Base-by-base conservation (phyloP, 2,797 vertebrate species). In the Mus minutoides region DNA sequence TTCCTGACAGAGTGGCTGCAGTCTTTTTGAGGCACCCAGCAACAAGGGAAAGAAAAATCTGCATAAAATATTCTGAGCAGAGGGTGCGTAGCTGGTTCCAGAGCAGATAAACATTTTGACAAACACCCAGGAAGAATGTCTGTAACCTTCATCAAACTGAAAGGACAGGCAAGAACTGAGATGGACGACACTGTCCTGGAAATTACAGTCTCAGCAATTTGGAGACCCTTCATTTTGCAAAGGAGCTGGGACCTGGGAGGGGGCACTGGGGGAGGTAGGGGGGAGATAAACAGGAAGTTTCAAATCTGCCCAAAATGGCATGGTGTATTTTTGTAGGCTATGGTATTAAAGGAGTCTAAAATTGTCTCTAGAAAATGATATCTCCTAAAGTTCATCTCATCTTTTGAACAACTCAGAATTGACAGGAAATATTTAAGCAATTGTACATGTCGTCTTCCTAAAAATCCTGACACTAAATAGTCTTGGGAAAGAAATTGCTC, bases 101-200 rank as follows among this genome's bases (percentile, higher is more conserved):
- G 96, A 97, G 97, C 93, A 97, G 98, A 97, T 97, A 98, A 89
- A 98, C 97, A 97, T 97, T 84, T 96, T 98, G 98, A 98, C 97
- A 98, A 97, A 97, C 14, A 0, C 97, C 0, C 82, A 97, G 98
- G 94, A 98, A 98, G 96, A 96, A 97, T 97, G 97, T 97, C 95
- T 98, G 96, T 98, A 98, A 98, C 98, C 98, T 98, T 98, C 98
- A 98, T 89, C 97, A 98, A 98, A 96, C 96, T 94, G 97, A 98
- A 98, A 98, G 97, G 97, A 98, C 98, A 95, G 97, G 96, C 97
- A 96, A 98, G 98, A 98, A 98, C 97, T 90, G 98, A 98, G 97
- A 96, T 95, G 97, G 97, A 97, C 82, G 92, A 97, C 4, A 22
- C 95, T 97, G 97, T 97, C 97, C 26, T 71, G 97, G 97, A 98